Evolutionary conservation across 2,888 invertebrate genomes (phyloP).

Genomic region (Monochamus alternatus): DNA sequence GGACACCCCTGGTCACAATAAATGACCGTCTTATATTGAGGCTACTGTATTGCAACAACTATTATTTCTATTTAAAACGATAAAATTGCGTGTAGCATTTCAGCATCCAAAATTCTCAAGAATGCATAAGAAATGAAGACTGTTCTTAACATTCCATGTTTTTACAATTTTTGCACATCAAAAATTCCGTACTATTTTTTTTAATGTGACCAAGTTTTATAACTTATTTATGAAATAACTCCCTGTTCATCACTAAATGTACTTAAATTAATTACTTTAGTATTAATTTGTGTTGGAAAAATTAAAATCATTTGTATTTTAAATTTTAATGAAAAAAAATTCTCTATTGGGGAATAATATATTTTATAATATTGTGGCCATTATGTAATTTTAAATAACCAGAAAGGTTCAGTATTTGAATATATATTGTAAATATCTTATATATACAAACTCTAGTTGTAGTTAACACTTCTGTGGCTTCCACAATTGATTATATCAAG

Average conservation of each 20-base stretch:
- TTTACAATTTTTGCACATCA: constrained; percentile 29
- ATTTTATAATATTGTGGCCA: constrained; percentile 61
- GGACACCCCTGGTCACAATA: too few species aligned
- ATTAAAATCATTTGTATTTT: constrained; percentile 46
- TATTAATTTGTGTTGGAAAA: constrained; percentile 44
- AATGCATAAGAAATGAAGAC: constrained; percentile 30
- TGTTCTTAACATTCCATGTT: constrained; percentile 38
- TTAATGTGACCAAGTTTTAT: constrained; percentile 33
- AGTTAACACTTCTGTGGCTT: constrained; percentile 58
- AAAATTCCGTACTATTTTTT: constrained; percentile 34
- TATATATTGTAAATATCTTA: constrained; percentile 61
- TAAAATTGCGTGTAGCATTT: background rate
- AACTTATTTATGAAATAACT: constrained; percentile 17
- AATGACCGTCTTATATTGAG: too few species aligned
- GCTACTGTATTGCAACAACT: too few species aligned
- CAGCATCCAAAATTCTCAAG: too few species aligned
- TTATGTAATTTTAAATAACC: constrained; percentile 61
- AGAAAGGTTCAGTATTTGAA: constrained; percentile 64
- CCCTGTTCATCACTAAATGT: constrained; percentile 45
- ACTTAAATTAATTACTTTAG: constrained; percentile 45
- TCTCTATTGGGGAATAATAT: constrained; percentile 21
- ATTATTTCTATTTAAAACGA: too few species aligned
- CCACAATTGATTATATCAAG: constrained; percentile 58
- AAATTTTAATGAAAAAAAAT: constrained; percentile 15
- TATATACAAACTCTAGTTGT: constrained; percentile 58